Percentiles rank a stretch among this genome's conserved stretches.
These are phyloP conservation scores for Drosophila lutescens DNA, from an alignment of 2,888 invertebrate species.

Conservation along the genomic window DNA sequence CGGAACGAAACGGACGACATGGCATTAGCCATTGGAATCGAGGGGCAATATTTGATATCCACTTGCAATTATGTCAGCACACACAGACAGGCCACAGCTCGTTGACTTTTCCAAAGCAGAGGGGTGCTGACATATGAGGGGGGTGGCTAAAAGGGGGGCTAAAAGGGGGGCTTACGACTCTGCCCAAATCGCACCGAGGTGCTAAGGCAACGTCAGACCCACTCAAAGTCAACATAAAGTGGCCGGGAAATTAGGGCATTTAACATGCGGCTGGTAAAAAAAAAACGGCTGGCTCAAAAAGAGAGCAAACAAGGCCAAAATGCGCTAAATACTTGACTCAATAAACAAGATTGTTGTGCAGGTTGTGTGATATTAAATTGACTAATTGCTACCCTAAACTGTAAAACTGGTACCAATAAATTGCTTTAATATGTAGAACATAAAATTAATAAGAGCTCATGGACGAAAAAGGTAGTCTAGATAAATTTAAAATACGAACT, in stretches of 20 bases:
- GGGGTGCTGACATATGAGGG: background rate
- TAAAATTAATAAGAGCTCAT: background rate
- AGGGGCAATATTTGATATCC: conserved; percentile 31
- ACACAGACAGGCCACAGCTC: conserved; percentile 21
- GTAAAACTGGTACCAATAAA: background rate
- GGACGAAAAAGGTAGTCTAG: too few relatives aligned
- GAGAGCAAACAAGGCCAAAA: conserved; percentile 31
- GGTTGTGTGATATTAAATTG: too few relatives aligned
- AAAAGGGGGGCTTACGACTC: conserved; percentile 1
- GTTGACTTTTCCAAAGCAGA: conserved; percentile 12
- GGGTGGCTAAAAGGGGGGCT: background rate
- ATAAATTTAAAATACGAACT: too few relatives aligned
- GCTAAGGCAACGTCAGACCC: conserved; percentile 51
- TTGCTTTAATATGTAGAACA: background rate
- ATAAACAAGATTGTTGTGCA: conserved; percentile 8
- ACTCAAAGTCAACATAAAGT: conserved; percentile 33
- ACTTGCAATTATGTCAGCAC: conserved; percentile 41
- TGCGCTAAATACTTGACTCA: conserved; percentile 26
- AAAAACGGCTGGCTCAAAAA: conserved; percentile 9
- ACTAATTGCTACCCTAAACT: background rate
- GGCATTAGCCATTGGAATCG: conserved; percentile 26
- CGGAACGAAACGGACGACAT: too few relatives aligned
- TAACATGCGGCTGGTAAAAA: conserved; percentile 63
- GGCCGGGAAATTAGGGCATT: conserved; percentile 74
- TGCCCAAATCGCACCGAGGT: conserved; percentile 58